Percentiles rank a stretch among this genome's conserved stretches.
phyloP scores from a whole-genome alignment of 2,113 vertebrate genomes.

The Cettia cetti region DNA sequence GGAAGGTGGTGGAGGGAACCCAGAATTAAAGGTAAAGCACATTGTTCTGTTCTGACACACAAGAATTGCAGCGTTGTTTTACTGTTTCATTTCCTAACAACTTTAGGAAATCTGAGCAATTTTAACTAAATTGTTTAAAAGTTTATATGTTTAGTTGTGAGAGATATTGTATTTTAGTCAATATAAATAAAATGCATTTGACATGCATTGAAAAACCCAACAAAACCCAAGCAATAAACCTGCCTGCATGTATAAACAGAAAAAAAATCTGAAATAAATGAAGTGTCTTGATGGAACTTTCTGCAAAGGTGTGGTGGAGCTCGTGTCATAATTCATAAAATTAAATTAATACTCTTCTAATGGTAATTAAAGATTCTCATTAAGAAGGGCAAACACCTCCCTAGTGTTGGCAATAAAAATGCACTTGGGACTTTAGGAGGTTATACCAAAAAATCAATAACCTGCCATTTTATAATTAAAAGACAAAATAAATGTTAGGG shows the following conservation, averaged over 20 bases:
- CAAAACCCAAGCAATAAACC: neutral
- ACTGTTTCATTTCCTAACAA: neutral
- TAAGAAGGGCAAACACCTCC: slow-evolving; percentile 70
- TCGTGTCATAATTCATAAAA: slow-evolving; percentile 69
- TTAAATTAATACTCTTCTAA: slow-evolving; percentile 75
- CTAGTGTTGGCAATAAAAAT: slow-evolving; percentile 71
- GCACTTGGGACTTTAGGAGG: slow-evolving; percentile 67
- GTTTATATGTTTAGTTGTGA: neutral
- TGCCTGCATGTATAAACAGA: neutral
- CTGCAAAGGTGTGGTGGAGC: neutral
- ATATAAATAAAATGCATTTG: neutral
- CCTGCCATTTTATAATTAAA: slow-evolving; percentile 91
- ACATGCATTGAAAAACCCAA: neutral
- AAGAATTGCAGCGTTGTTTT: neutral
- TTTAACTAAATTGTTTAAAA: neutral
- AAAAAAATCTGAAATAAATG: neutral
- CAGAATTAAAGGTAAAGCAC: neutral
- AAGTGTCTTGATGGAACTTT: neutral
- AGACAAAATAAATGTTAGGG: slow-evolving; percentile 83
- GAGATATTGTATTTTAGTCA: neutral
- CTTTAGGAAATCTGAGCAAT: neutral
- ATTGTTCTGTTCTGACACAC: rapidly evolving
- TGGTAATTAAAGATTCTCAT: slow-evolving; percentile 80
- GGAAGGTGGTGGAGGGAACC: neutral
- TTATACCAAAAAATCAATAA: slow-evolving; percentile 83